Evolutionary conservation across 35 echinoderm and acorn worm species (phyloP).

Genomic region (Heliocidaris erythrogramma): DNA sequence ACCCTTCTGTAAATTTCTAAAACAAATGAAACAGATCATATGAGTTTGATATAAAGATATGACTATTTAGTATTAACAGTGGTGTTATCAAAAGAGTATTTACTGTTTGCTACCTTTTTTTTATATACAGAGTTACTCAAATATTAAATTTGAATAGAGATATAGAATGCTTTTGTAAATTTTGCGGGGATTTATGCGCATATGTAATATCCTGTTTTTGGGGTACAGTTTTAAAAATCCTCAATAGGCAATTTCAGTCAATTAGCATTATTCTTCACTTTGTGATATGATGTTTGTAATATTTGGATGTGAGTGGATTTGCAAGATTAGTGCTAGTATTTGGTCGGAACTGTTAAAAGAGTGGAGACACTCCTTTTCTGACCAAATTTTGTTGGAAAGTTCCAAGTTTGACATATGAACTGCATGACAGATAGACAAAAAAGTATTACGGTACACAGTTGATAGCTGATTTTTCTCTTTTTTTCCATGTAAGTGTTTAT

Average conservation of each 20-base stretch:
- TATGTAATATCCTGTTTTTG: constrained; percentile 13
- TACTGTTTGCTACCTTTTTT: neutral
- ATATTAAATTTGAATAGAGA: neutral
- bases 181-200: neutral
- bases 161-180: constrained; percentile 19
- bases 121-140: constrained; percentile 4
- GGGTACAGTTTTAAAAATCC: neutral
- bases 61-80: constrained; percentile 12
- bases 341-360: neutral
- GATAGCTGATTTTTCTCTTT: neutral
- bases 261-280: constrained; percentile 2
- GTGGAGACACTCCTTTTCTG: neutral
- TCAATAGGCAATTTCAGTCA: neutral
- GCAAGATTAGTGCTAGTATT: constrained; percentile 2
- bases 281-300: constrained; percentile 3
- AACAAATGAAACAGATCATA: constrained; percentile 1
- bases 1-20: neutral
- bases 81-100: constrained; percentile 18
- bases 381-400: neutral
- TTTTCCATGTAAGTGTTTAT: neutral
- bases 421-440: neutral
- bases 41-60: neutral
- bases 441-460: neutral
- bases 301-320: neutral
- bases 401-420: constrained; percentile 1